Conservation (phyloP, 1,140 invertebrate genomes). For the Zaprionus ghesquierei region DNA sequence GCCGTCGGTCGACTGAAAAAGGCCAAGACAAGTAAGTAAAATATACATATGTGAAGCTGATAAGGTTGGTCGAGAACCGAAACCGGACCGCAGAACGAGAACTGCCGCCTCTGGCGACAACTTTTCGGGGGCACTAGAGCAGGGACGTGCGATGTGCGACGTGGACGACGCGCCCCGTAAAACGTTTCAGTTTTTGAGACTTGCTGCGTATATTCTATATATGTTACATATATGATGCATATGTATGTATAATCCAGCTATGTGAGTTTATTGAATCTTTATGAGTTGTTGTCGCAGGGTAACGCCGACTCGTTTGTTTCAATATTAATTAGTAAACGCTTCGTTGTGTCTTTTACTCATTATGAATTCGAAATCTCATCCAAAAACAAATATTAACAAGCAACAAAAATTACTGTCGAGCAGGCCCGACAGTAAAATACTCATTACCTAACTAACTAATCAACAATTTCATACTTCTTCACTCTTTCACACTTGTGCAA, state of each 20-base stretch:
- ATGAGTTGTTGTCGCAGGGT: conserved; percentile 38
- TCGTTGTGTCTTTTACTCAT: conserved; percentile 35
- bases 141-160: conserved; percentile 28
- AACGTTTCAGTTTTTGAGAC: too few relatives aligned
- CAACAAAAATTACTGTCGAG: too few relatives aligned
- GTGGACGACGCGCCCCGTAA: neutral
- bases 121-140: conserved; percentile 42
- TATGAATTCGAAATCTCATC: conserved; percentile 46
- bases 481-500: too few relatives aligned
- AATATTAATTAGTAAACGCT: conserved; percentile 71
- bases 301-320: conserved; percentile 50
- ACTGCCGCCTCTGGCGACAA: conserved; percentile 8
- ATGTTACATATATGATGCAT: neutral
- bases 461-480: too few relatives aligned
- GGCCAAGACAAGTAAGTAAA: conserved; percentile 29
- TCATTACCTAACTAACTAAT: too few relatives aligned
- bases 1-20: conserved; percentile 34
- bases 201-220: neutral
- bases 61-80: conserved; percentile 35
- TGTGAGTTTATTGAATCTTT: conserved; percentile 68
- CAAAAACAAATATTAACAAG: conserved; percentile 54
- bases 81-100: conserved; percentile 39
- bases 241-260: neutral
- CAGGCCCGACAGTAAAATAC: too few relatives aligned
- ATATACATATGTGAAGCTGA: conserved; percentile 33